Percentiles rank a stretch among this genome's conserved stretches.
Evolutionary conservation across 2,797 vertebrate species (phyloP).

Genomic region (Nyctalus aviator): DNA sequence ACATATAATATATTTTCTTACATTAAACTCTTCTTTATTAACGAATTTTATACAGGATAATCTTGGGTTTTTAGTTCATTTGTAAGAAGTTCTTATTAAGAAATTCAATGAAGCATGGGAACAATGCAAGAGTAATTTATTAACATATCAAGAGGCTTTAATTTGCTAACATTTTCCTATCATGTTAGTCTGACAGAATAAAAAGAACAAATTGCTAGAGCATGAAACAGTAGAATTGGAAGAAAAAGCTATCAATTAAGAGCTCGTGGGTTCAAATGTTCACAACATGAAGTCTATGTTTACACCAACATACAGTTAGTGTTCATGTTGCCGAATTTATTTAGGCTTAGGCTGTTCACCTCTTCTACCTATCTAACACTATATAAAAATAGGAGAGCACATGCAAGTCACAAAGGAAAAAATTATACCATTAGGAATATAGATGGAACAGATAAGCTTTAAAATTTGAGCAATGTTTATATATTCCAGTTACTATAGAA

Average conservation of each 20-base stretch:
- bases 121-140: conserved; percentile 67
- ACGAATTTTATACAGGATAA: conserved; percentile 55
- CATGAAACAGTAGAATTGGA: not conserved
- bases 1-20: conserved; percentile 61
- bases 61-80: conserved; percentile 64
- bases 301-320: not conserved
- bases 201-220: conserved; percentile 55
- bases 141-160: conserved; percentile 70
- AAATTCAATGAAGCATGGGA: conserved; percentile 74
- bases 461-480: not conserved
- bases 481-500: not conserved
- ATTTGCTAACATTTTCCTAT: conserved; percentile 70
- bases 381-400: not conserved
- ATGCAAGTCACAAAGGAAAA: not conserved
- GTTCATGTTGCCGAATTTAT: not conserved
- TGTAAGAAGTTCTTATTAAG: conserved; percentile 75
- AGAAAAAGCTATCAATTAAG: conserved; percentile 1
- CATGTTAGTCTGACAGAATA: conserved; percentile 46
- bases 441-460: not conserved
- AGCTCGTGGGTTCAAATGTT: not conserved
- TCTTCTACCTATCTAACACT: conserved; percentile 18
- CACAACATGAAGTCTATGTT: not conserved
- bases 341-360: not conserved
- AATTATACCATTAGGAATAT: not conserved
- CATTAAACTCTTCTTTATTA: conserved; percentile 71